Evolutionary conservation across 2,888 invertebrate species (phyloP).

Genomic region (Sycophila texana): DNA sequence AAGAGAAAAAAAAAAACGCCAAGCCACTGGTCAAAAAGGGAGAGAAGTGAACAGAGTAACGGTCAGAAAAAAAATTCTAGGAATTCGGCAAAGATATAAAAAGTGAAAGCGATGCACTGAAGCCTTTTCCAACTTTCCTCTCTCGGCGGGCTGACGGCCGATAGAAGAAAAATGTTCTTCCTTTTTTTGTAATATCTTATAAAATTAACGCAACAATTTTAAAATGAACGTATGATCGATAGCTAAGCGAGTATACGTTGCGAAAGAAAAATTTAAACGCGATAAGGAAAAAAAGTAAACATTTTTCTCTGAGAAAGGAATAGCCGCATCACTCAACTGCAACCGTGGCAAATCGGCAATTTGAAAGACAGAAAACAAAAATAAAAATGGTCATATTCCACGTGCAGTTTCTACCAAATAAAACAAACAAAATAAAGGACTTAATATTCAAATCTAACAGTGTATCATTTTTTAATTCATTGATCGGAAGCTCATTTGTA

Average conservation of each 20-base stretch:
- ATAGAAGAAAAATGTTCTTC: not conserved
- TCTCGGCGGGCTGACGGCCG: not conserved
- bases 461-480: not conserved
- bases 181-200: not conserved
- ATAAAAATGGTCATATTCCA: slow-evolving; percentile 52
- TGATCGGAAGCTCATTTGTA: not conserved
- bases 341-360: slow-evolving; percentile 62
- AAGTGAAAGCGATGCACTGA: slow-evolving; percentile 68
- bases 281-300: not conserved
- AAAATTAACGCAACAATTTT: not conserved
- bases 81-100: slow-evolving; percentile 50
- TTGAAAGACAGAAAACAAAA: slow-evolving; percentile 57
- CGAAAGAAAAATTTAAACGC: not conserved
- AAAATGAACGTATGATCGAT: not conserved
- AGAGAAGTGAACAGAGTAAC: slow-evolving; percentile 30
- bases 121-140: slow-evolving; percentile 58
- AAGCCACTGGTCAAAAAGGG: slow-evolving; percentile 27
- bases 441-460: slow-evolving; percentile 15
- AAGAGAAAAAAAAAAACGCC: slow-evolving; percentile 17
- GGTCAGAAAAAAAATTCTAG: slow-evolving; percentile 31
- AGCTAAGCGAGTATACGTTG: too few relatives aligned
- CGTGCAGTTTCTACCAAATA: slow-evolving; percentile 61
- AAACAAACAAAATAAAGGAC: slow-evolving; percentile 31
- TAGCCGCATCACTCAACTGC: slow-evolving; percentile 64
- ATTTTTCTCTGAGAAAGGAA: slow-evolving; percentile 12